Conservation (phyloP, 53 echinoderm and acorn worm species). For the Apostichopus leukothele region DNA sequence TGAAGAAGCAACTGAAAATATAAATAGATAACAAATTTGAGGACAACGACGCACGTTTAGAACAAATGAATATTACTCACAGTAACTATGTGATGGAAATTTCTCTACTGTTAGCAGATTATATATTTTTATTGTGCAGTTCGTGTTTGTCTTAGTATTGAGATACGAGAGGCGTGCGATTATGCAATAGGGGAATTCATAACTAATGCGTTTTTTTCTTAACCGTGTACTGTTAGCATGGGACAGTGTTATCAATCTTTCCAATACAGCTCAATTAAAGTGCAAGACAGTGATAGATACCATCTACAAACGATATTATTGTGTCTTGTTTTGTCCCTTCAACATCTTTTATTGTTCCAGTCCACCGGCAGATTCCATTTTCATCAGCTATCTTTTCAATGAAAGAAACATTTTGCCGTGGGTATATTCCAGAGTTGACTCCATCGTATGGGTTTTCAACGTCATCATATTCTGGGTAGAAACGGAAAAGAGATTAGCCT, state of each 20-base stretch:
- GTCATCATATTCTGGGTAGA: background rate
- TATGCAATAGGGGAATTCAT: too few relatives aligned
- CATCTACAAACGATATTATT: background rate
- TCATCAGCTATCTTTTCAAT: background rate
- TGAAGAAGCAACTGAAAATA: background rate
- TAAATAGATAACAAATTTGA: background rate
- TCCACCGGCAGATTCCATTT: background rate
- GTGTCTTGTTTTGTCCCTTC: background rate
- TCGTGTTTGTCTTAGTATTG: too few relatives aligned
- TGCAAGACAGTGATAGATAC: background rate
- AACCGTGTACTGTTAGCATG: too few relatives aligned
- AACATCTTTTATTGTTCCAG: background rate
- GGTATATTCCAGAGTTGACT: background rate
- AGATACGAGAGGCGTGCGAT: too few relatives aligned
- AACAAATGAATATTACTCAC: too few relatives aligned
- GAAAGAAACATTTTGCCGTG: background rate
- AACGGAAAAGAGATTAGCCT: background rate
- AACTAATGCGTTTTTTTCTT: too few relatives aligned
- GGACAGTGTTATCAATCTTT: too few relatives aligned
- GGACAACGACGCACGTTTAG: too few relatives aligned
- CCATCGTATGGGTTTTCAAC: background rate
- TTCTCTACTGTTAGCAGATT: too few relatives aligned
- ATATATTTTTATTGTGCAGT: too few relatives aligned
- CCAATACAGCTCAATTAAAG: too few relatives aligned
- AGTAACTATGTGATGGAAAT: too few relatives aligned